Evolutionary conservation across 2,797 vertebrate species (phyloP), one percentile per base, ranked within the genome.

Genomic region (Dromococcyx pavoninus): DNA sequence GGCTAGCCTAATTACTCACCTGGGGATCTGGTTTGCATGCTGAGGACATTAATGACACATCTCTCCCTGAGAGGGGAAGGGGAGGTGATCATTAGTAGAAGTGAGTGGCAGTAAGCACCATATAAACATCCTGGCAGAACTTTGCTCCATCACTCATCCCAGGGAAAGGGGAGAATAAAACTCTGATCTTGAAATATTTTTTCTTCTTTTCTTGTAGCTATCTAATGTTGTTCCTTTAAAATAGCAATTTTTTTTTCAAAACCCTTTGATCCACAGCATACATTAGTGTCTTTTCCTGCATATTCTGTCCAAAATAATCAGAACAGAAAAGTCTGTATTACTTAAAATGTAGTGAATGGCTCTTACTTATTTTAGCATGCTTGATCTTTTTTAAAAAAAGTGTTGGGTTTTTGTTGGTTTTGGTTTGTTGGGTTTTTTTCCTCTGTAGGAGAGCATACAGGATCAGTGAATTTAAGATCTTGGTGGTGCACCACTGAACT

Each of bases 1-100:
- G 58, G 77, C 60, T 89, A 78, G 64, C 62, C 81, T 93, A 89
- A 93, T 95, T 83, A 75, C 81, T 58, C 72, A 93, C 86, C 67
- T 91, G 77, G 72, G 81, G 82, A 91, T 48, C 69, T 58, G 28
- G 37, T 53, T 88, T 48, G 48, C 73, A 58, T 17, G 35, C 67
- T 69, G 67, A 72, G 48, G 79, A 35, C 70, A 37, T 54, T 75
- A 83, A 86, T 44, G 82, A 75, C 77, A 72, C 32, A 27, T 67
- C 33, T 72, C 67, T 86, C 73, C 32, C 50, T 32, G 30, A 44
- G 57, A 89, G n/a, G 50, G 41, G 41, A 81, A 65, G 56, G 17
- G 19, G 10, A 88, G 35, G 44, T 24, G 79, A 93, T 73, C 79
- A 69, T 81, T 50, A 64, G 51, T 11, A 81, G 79, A 69, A 72